A percentile compares a stretch with the other conserved stretches of the same genome.
Conservation (phyloP, 2,888 invertebrate genomes). For the Ctena decussata region DNA sequence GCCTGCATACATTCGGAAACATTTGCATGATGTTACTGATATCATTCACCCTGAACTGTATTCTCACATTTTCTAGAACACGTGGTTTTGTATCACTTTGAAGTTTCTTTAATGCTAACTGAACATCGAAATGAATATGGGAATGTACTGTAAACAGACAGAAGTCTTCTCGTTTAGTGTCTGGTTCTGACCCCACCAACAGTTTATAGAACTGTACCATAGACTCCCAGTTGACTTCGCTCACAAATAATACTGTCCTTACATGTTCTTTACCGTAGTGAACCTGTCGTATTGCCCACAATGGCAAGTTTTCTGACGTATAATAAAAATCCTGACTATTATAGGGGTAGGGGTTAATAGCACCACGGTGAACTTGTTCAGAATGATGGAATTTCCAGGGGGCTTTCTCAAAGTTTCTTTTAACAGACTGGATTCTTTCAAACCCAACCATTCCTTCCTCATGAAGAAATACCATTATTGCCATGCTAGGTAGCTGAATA, state of each 20-base stretch:
- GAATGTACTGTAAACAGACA: conserved; percentile 80
- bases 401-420: conserved; percentile 71
- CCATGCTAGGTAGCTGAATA: conserved; percentile 71
- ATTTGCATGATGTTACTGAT: conserved; percentile 80
- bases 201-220: conserved; percentile 82
- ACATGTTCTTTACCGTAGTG: conserved; percentile 83
- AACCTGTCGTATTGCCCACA: conserved; percentile 82
- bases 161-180: conserved; percentile 78
- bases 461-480: conserved; percentile 77
- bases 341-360: conserved; percentile 76
- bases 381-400: conserved; percentile 84
- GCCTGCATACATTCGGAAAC: conserved; percentile 80
- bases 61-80: conserved; percentile 67
- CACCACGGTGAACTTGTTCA: conserved; percentile 73
- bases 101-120: conserved; percentile 81
- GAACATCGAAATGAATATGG: conserved; percentile 77
- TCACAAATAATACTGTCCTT: conserved; percentile 79
- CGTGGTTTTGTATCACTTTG: conserved; percentile 68
- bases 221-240: conserved; percentile 77
- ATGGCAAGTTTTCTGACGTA: conserved; percentile 79
- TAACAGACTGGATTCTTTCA: conserved; percentile 73
- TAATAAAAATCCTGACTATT: conserved; percentile 82
- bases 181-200: conserved; percentile 77
- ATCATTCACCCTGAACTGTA: conserved; percentile 80
- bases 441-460: conserved; percentile 74